Evolutionary conservation across 2,113 vertebrate genomes (phyloP).

Genomic region (Larimichthys polyactis): DNA sequence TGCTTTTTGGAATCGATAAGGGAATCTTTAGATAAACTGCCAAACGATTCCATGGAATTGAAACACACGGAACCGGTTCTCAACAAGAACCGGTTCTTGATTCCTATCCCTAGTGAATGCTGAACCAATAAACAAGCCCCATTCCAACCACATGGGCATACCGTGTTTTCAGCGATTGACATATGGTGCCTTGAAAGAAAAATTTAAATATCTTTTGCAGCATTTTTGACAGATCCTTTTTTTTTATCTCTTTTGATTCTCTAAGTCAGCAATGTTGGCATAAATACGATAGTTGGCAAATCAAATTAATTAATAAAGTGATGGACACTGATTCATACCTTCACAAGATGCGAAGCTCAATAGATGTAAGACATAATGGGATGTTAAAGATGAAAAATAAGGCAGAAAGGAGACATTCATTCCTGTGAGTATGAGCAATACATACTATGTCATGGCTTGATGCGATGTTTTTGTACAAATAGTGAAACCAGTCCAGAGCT

Average conservation of each 20-base stretch:
- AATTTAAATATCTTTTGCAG: too few species aligned
- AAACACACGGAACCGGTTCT: too few species aligned
- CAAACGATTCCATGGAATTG: too few species aligned
- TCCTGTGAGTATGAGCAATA: neutral
- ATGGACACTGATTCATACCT: neutral
- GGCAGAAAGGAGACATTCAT: neutral
- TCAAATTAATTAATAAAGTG: conserved; percentile 3
- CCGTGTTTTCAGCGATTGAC: too few species aligned
- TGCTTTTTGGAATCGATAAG: too few species aligned
- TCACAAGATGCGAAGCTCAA: neutral
- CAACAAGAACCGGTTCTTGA: too few species aligned
- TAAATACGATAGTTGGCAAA: neutral
- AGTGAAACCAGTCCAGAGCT: neutral
- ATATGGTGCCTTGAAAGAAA: too few species aligned
- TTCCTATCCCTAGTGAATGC: too few species aligned
- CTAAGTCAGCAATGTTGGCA: neutral
- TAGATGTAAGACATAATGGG: neutral
- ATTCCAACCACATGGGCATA: too few species aligned
- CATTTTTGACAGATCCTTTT: too few species aligned
- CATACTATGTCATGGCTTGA: neutral
- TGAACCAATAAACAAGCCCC: too few species aligned
- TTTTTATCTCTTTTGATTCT: neutral
- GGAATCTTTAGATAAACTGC: too few species aligned
- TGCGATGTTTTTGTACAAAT: neutral
- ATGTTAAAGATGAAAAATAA: neutral